Percentiles rank a stretch among this genome's conserved stretches.
Conservation (phyloP, 2,113 vertebrate genomes). For the Dunckerocampus dactyliophorus region DNA sequence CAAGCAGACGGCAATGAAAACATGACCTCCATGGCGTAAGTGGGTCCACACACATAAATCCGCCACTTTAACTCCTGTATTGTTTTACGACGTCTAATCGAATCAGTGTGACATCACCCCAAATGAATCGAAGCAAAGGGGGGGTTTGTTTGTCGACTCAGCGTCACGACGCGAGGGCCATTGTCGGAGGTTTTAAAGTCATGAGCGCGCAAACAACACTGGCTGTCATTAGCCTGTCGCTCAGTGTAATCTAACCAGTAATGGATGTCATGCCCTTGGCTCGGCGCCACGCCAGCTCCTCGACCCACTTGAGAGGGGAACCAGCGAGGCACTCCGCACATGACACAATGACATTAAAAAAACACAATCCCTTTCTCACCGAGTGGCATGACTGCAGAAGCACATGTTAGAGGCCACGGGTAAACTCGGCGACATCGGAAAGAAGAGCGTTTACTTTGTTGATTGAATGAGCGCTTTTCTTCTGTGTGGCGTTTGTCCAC, state of each 20-base stretch:
- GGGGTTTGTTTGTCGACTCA: constrained; percentile 45
- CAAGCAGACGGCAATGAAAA: too few relatives aligned
- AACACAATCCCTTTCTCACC: constrained; percentile 33
- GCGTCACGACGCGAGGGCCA: constrained; percentile 27
- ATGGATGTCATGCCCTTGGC: constrained; percentile 57
- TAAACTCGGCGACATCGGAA: constrained; percentile 43
- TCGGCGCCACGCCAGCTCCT: constrained; percentile 3
- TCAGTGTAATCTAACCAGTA: constrained; percentile 40
- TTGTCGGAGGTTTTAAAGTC: constrained; percentile 44
- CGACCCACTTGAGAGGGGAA: constrained; percentile 2
- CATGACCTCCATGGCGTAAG: too few relatives aligned
- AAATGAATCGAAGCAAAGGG: constrained; percentile 45
- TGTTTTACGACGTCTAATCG: constrained; percentile 43
- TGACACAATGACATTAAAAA: constrained; percentile 32
- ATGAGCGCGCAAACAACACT: constrained; percentile 32
- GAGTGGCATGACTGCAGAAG: constrained; percentile 30
- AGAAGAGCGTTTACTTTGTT: constrained; percentile 13
- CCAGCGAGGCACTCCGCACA: constrained; percentile 27
- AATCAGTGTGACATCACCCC: constrained; percentile 56
- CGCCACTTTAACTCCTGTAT: constrained; percentile 40
- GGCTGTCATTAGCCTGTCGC: constrained; percentile 27
- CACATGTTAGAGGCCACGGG: constrained; percentile 19
- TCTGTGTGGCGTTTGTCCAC: constrained; percentile 8
- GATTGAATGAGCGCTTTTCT: constrained; percentile 27
- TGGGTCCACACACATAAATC: constrained; percentile 18